phyloP scores from a whole-genome alignment of 2,113 vertebrate genomes.

The Abramis brama region DNA sequence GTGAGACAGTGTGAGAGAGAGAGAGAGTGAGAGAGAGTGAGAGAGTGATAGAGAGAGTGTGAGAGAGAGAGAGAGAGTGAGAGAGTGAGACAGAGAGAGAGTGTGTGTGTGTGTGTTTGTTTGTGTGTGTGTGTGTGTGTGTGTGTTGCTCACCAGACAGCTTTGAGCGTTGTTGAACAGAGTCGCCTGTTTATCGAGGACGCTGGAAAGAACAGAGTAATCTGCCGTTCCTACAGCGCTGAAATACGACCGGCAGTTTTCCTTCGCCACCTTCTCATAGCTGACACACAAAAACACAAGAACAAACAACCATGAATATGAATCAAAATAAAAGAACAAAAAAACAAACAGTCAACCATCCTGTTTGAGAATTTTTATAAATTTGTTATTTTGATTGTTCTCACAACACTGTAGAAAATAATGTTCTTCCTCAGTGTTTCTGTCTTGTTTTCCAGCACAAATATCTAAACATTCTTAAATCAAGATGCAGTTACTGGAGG shows the following conservation, averaged over 20 bases:
- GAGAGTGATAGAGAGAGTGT: too few relatives aligned
- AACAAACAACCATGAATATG: not conserved
- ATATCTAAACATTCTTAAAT: too few relatives aligned
- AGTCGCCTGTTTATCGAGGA: constrained; percentile 52
- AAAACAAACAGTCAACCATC: not conserved
- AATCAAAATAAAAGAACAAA: too few relatives aligned
- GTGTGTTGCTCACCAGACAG: constrained; percentile 39
- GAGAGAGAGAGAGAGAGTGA: too few relatives aligned
- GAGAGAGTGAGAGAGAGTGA: too few relatives aligned
- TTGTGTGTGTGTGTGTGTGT: not conserved
- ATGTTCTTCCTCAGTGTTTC: too few relatives aligned
- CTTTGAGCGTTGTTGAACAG: constrained; percentile 27
- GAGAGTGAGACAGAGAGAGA: too few relatives aligned
- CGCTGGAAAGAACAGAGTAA: constrained; percentile 58
- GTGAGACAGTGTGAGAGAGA: too few relatives aligned
- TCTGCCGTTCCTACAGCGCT: constrained; percentile 61
- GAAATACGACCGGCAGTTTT: constrained; percentile 66
- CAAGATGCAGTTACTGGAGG: too few relatives aligned
- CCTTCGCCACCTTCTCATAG: constrained; percentile 49
- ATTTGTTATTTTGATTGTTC: not conserved
- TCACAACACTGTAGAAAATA: too few relatives aligned
- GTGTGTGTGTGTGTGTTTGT: not conserved
- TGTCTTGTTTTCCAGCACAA: too few relatives aligned
- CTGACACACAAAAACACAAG: constrained; percentile 39
- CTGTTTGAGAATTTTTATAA: not conserved